Conservation (phyloP, 2,113 vertebrate species). For the Anhinga rufa region DNA sequence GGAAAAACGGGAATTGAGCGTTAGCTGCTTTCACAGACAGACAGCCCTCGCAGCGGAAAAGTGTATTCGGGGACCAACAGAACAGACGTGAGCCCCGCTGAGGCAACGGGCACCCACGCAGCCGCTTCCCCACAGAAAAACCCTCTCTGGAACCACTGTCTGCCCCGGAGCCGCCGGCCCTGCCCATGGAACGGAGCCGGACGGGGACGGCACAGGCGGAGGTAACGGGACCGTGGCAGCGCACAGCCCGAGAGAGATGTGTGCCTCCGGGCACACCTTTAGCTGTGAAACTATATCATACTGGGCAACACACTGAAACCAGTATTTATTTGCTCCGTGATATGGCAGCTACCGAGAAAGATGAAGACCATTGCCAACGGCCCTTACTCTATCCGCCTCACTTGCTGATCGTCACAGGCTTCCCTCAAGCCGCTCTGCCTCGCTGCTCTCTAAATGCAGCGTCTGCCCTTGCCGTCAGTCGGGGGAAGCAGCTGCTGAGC, state of each 20-base stretch:
- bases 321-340: fast-evolving
- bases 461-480: fast-evolving
- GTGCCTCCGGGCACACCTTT: fast-evolving
- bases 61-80: not conserved
- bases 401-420: not conserved
- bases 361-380: fast-evolving
- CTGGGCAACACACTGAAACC: not conserved
- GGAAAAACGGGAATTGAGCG: not conserved
- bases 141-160: not conserved
- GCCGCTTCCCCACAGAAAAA: fast-evolving
- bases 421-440: not conserved
- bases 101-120: not conserved
- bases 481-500: not conserved
- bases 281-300: fast-evolving
- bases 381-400: not conserved
- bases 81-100: fast-evolving
- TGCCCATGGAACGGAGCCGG: fast-evolving
- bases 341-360: not conserved
- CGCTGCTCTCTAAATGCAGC: fast-evolving
- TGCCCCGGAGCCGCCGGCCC: not conserved
- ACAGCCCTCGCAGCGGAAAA: fast-evolving
- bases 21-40: not conserved
- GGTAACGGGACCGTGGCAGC: fast-evolving
- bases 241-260: too few relatives aligned
- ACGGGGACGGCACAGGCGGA: not conserved